phyloP scores from a whole-genome alignment of 2,797 vertebrate species.

The Sebastes nivosus region DNA sequence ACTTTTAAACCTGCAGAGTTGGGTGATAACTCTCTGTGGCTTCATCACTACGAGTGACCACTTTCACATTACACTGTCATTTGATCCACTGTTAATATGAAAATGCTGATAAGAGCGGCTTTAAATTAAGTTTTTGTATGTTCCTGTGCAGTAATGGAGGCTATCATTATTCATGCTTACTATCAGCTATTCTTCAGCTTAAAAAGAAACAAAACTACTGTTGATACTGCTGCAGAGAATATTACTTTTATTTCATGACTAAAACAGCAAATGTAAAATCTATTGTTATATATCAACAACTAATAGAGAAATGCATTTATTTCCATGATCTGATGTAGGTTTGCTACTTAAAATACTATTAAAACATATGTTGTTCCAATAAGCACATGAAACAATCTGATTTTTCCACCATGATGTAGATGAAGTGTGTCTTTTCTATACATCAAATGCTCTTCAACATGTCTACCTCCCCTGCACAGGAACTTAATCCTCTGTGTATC shows the following conservation, averaged over 20 bases:
- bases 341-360: too few relatives aligned
- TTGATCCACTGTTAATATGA: background rate
- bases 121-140: background rate
- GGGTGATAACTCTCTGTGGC: background rate
- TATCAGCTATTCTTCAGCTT: too few relatives aligned
- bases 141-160: too few relatives aligned
- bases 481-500: slow-evolving; percentile 30
- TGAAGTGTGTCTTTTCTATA: background rate
- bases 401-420: background rate
- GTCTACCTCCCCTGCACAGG: background rate
- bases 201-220: too few relatives aligned
- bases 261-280: too few relatives aligned
- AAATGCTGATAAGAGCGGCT: background rate
- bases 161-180: too few relatives aligned
- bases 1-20: background rate
- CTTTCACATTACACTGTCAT: background rate
- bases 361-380: background rate
- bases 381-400: background rate
- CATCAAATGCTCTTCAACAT: background rate
- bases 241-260: too few relatives aligned
- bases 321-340: too few relatives aligned
- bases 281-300: background rate
- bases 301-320: too few relatives aligned
- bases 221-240: too few relatives aligned
- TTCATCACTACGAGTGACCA: background rate